Percentiles rank a stretch among this genome's conserved stretches.
phyloP scores from a whole-genome alignment of 2,797 vertebrate species.

The Picus viridis region DNA sequence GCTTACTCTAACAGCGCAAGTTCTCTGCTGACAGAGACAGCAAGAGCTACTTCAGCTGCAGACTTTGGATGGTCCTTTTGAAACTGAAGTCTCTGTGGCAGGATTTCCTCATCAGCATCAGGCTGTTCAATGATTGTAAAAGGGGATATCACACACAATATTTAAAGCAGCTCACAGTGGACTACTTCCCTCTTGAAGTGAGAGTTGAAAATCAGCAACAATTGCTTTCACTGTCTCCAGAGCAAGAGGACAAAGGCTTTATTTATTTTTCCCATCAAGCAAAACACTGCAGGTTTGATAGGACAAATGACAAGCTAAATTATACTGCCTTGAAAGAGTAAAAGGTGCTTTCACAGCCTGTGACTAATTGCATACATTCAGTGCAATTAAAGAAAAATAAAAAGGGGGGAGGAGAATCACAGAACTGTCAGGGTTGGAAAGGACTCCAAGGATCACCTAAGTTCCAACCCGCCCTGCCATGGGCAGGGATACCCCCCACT shows the following conservation, averaged over 20 bases:
- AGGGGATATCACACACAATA: not conserved
- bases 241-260: not conserved
- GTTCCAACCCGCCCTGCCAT: no score
- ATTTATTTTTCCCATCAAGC: not conserved
- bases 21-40: conserved; percentile 16
- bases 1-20: not conserved
- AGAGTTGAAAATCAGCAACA: not conserved
- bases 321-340: not conserved
- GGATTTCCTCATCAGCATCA: not conserved
- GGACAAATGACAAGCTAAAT: not conserved
- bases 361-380: not conserved
- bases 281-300: not conserved
- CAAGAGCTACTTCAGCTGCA: not conserved
- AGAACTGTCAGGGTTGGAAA: no score
- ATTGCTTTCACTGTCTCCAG: not conserved
- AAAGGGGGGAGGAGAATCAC: not conserved
- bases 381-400: not conserved
- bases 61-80: not conserved
- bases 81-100: not conserved
- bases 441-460: no score
- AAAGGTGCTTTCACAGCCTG: not conserved
- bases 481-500: no score
- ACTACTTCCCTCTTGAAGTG: not conserved
- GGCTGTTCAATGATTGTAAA: not conserved
- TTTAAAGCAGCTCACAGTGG: not conserved